Evolutionary conservation across 2,888 invertebrate genomes (phyloP).

Genomic region (Phyto melanocephala): DNA sequence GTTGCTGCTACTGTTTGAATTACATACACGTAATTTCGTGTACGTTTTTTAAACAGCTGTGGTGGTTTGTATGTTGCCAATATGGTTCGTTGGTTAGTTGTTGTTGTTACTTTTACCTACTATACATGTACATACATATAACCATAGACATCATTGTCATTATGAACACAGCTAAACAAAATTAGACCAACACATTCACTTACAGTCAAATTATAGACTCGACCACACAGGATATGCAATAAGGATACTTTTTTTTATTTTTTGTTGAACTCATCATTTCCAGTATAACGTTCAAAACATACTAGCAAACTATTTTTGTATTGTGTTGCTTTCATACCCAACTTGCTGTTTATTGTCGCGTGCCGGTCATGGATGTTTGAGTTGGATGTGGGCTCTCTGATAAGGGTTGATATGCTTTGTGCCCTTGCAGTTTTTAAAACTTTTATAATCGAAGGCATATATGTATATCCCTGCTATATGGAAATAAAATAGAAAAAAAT

Average conservation of each 20-base stretch:
- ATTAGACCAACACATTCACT: background rate
- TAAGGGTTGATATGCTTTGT: slow-evolving; percentile 37
- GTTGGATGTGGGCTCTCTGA: slow-evolving; percentile 27
- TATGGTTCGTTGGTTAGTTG: slow-evolving; percentile 19
- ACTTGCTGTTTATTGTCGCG: background rate
- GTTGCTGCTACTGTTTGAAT: slow-evolving; percentile 67
- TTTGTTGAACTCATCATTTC: slow-evolving; percentile 31
- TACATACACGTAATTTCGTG: slow-evolving; percentile 46
- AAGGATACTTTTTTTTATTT: slow-evolving; percentile 32
- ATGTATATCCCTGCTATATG: background rate
- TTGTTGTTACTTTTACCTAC: slow-evolving; percentile 35
- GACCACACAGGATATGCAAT: slow-evolving; percentile 49
- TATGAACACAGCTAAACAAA: slow-evolving; percentile 12
- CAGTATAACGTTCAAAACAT: background rate
- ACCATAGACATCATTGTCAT: background rate
- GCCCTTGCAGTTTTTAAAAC: background rate
- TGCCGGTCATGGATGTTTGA: slow-evolving; percentile 25
- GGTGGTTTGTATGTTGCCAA: slow-evolving; percentile 12
- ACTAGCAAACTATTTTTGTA: background rate
- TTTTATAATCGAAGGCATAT: background rate
- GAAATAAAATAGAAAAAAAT: background rate
- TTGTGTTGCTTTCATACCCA: slow-evolving; percentile 13
- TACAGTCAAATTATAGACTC: slow-evolving; percentile 11
- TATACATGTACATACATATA: background rate
- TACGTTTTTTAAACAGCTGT: slow-evolving; percentile 47